Evolutionary conservation across 2,797 vertebrate genomes (phyloP).

Genomic region (Neoniphon sammara): DNA sequence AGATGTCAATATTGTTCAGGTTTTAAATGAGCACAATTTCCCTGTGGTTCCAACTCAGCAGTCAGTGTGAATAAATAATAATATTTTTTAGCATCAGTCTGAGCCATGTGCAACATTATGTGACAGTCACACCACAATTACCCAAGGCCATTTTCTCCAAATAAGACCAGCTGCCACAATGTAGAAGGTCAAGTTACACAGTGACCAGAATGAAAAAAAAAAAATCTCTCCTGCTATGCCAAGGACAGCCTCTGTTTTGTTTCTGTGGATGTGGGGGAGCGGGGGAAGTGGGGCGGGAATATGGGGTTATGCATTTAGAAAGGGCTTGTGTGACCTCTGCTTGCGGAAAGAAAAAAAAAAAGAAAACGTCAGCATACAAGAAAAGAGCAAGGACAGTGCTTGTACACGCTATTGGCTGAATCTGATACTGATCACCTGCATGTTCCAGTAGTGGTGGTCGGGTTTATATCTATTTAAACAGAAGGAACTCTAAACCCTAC

Average conservation of each 20-base stretch:
- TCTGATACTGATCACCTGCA: slow-evolving; percentile 42
- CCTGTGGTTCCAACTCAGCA: slow-evolving; percentile 6
- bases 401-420: slow-evolving; percentile 27
- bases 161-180: slow-evolving; percentile 52
- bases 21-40: slow-evolving; percentile 38
- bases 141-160: slow-evolving; percentile 53
- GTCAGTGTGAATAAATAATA: slow-evolving; percentile 21
- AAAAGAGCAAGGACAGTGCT: slow-evolving; percentile 36
- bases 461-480: too few species aligned
- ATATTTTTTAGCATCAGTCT: slow-evolving; percentile 31
- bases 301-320: not conserved
- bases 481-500: too few species aligned
- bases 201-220: slow-evolving; percentile 53
- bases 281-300: not conserved
- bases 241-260: slow-evolving; percentile 32
- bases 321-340: not conserved
- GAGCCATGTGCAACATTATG: slow-evolving; percentile 23
- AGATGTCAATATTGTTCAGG: slow-evolving; percentile 69
- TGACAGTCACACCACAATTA: slow-evolving; percentile 44
- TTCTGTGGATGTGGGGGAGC: not conserved
- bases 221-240: slow-evolving; percentile 32
- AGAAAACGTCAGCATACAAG: slow-evolving; percentile 26
- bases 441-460: slow-evolving; percentile 52
- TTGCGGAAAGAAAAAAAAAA: too few species aligned
- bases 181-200: slow-evolving; percentile 65